phyloP scores from a whole-genome alignment of 1,140 invertebrate species.

The Pseudomyrmex gracilis region DNA sequence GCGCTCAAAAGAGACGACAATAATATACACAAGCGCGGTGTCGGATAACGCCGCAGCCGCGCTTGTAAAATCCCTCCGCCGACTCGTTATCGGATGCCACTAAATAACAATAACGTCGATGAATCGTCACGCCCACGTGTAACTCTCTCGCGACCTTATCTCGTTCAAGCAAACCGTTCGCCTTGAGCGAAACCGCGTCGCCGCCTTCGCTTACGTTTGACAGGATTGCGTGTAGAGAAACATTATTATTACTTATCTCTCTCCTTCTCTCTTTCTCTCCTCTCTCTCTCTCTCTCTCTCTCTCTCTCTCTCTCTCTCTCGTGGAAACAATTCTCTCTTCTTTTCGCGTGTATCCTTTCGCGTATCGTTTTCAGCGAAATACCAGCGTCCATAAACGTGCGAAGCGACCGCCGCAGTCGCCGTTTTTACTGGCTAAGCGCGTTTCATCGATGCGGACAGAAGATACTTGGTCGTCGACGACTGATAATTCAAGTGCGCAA shows the following conservation, averaged over 20 bases:
- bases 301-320: conserved; percentile 25
- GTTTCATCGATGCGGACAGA: conserved; percentile 7
- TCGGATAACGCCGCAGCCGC: conserved; percentile 1
- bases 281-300: conserved; percentile 35
- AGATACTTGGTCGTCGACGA: conserved; percentile 34
- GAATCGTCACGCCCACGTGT: conserved; percentile 55
- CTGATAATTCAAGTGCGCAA: not conserved
- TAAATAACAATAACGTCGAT: conserved; percentile 62
- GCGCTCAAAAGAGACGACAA: conserved; percentile 10
- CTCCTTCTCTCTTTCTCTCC: conserved; percentile 2
- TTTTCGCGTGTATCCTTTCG: conserved; percentile 10
- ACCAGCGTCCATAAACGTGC: not conserved
- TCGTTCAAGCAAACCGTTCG: conserved; percentile 59
- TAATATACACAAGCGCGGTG: not conserved
- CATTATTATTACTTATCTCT: conserved; percentile 23
- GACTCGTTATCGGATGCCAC: conserved; percentile 67
- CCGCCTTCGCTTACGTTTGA: conserved; percentile 4
- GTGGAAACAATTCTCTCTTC: conserved; percentile 39
- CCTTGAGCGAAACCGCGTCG: conserved; percentile 32
- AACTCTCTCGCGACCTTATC: conserved; percentile 61
- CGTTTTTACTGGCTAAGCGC: conserved; percentile 37
- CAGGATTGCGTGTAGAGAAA: not conserved
- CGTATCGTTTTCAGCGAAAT: conserved; percentile 40
- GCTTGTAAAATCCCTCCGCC: conserved; percentile 47
- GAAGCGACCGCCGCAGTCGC: not conserved